Base-by-base conservation (phyloP, 35 echinoderm and acorn worm species). In the Stichopus chloronotus region DNA sequence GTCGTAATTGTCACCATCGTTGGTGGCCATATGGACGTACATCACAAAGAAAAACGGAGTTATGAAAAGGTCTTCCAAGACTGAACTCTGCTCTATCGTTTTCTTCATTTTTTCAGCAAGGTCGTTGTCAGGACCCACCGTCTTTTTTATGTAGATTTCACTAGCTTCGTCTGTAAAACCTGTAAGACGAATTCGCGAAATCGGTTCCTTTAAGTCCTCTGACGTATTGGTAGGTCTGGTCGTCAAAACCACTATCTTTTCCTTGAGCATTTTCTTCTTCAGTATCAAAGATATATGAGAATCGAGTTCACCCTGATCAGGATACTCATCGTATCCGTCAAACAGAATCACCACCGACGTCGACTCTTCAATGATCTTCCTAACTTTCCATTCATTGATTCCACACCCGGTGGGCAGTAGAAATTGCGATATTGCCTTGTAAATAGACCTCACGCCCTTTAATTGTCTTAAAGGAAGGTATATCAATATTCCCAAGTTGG, bases 401-500 rank as follows among this genome's bases (percentile, higher is more conserved):
- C 5, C 4, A 5, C 52, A 58, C 13, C 58, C 83, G 4, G 17
- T 0, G 5, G 7, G 55, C 20, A 86, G 24, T 21, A 86, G 14
- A 61, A 86, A 86, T 13, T 8, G 58, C 16, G 7, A 52, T 6
- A 83, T 83, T 56, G 80, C 80, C 43, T 9, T 83, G 80, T 83
- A 83, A 56, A 83, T 86, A 17, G 83, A 86, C 24, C 25, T 52
- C 11, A 86, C 54, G 83, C 83, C 83, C 17, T 55, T 16, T 19
- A 86, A 25, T 86, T 86, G 55, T 58, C 83, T 55, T 14, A 61
- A 61, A 8, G 8, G 59, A 61, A 61, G 59, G 14, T 57, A 57
- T 57, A 87, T 87, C 5, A 87, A 43, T 23, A 59, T 87, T 8
- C 60, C 56, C 7, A 65, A n/a, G 5, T 87, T 55, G 30, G 30